Evolutionary conservation across 2,888 invertebrate species (phyloP).

Genomic region (Leucozona laternaria): DNA sequence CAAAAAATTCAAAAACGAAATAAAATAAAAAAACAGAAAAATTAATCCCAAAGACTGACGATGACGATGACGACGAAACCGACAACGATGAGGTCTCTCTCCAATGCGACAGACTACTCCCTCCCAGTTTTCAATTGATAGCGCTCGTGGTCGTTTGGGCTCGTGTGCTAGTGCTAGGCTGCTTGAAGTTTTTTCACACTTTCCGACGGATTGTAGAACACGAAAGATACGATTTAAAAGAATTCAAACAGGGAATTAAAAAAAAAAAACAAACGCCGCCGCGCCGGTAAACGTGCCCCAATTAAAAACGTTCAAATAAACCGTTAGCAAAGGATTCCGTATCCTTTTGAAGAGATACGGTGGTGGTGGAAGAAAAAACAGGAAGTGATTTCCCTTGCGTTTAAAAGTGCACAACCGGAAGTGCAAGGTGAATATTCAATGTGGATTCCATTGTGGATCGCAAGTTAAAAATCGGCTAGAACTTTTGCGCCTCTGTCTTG

Average conservation of each 20-base stretch:
- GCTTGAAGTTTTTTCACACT: conserved; percentile 40
- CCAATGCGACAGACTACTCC: conserved; percentile 67
- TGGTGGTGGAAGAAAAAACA: conserved; percentile 17
- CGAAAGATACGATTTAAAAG: conserved; percentile 25
- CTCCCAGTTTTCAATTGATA: conserved; percentile 75
- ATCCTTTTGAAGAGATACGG: conserved; percentile 43
- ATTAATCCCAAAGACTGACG: conserved; percentile 28
- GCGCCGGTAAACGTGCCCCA: conserved; percentile 47
- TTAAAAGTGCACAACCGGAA: conserved; percentile 58
- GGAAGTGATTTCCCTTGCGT: conserved; percentile 34
- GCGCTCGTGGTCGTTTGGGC: conserved; percentile 67
- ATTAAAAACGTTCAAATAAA: conserved; percentile 22
- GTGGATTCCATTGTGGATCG: conserved; percentile 64
- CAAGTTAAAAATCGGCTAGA: conserved; percentile 16
- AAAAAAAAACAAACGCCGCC: background rate
- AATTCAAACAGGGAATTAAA: conserved; percentile 2
- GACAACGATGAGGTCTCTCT: conserved; percentile 68
- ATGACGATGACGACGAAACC: conserved; percentile 13
- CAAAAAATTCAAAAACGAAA: conserved; percentile 50
- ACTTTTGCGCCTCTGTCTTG: conserved; percentile 39
- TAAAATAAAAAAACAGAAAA: conserved; percentile 21
- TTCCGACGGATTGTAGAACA: conserved; percentile 52
- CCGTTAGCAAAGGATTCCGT: conserved; percentile 8
- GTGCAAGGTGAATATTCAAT: conserved; percentile 55
- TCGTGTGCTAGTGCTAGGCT: conserved; percentile 31